Evolutionary conservation across 2,888 invertebrate species (phyloP).

Genomic region (Lapara coniferarum): DNA sequence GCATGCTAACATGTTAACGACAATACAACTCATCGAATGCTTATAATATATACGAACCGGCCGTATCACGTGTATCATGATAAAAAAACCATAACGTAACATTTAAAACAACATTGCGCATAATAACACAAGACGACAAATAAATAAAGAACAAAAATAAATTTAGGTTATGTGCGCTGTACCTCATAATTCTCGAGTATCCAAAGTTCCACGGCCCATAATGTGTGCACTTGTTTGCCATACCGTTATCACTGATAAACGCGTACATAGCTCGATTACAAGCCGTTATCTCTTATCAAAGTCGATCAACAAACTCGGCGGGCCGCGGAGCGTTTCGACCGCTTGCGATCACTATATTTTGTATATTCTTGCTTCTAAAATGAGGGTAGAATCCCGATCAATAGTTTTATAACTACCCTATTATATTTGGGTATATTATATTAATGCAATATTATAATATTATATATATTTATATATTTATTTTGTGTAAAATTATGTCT

Average conservation of each 20-base stretch:
- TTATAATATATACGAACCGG: too few species aligned
- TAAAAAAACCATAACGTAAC: too few species aligned
- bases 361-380: not conserved
- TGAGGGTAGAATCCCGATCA: constrained; percentile 17
- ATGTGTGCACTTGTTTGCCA: constrained; percentile 68
- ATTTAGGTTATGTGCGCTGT: constrained; percentile 41
- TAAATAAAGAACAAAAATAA: too few species aligned
- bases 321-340: constrained; percentile 31
- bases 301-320: constrained; percentile 61
- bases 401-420: constrained; percentile 4
- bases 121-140: too few species aligned
- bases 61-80: too few species aligned
- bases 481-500: too few species aligned
- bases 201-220: constrained; percentile 59
- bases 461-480: too few species aligned
- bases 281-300: constrained; percentile 72
- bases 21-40: too few species aligned
- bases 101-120: too few species aligned
- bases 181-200: constrained; percentile 66
- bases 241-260: constrained; percentile 76
- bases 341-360: not conserved
- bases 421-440: not conserved
- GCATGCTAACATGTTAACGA: too few species aligned
- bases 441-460: too few species aligned
- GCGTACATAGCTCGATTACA: constrained; percentile 76